These are phyloP conservation scores for Platysternon megacephalum DNA, from an alignment of 2,113 vertebrate species.

Conservation along the genomic window DNA sequence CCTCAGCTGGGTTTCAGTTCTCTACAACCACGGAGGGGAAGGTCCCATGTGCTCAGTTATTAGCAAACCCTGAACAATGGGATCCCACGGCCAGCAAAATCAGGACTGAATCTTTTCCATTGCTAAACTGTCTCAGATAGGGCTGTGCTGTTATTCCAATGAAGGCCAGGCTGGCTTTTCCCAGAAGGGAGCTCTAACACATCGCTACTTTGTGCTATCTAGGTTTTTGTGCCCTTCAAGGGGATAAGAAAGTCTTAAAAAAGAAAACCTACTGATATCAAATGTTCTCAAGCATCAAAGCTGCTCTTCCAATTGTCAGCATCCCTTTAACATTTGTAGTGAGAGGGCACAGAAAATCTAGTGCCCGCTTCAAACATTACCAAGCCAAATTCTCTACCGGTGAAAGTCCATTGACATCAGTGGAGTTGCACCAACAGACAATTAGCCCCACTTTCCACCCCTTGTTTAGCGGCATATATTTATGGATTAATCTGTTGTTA, in stretches of 20 bases:
- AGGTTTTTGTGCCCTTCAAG: background rate
- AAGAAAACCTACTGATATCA: background rate
- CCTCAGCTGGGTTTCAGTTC: background rate
- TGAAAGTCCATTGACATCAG: background rate
- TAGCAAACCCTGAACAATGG: conserved; percentile 42
- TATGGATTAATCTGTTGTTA: background rate
- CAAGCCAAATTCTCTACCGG: background rate
- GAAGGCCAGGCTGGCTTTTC: background rate
- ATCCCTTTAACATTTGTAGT: background rate
- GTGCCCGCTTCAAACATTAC: background rate
- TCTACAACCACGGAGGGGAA: background rate
- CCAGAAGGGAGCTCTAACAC: background rate
- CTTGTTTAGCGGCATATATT: background rate
- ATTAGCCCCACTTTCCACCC: background rate
- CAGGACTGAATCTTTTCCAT: conserved; percentile 40
- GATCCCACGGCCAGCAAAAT: conserved; percentile 40
- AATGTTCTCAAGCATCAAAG: background rate
- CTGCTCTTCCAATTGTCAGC: background rate
- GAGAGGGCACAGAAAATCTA: background rate
- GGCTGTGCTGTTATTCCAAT: background rate
- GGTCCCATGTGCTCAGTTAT: conserved; percentile 39
- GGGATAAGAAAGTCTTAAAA: background rate
- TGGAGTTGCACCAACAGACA: background rate
- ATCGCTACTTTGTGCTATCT: background rate
- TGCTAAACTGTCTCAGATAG: background rate